These are phyloP conservation scores for Aporophyla nigra DNA, from an alignment of 2,888 invertebrate genomes.

Conservation along the genomic window DNA sequence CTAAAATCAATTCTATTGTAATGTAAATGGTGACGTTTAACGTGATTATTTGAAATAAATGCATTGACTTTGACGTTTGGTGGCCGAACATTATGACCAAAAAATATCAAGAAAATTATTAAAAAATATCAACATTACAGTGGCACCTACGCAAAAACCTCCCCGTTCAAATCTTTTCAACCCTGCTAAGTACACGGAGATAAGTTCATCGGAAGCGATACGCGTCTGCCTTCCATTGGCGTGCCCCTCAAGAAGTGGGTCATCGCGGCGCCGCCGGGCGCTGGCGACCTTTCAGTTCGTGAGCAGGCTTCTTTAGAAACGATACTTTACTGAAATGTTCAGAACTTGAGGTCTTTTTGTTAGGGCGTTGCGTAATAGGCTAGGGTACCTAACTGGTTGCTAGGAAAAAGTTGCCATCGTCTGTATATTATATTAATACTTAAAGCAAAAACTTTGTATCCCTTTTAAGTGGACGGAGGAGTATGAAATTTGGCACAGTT, in stretches of 20 bases:
- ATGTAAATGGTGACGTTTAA: no score
- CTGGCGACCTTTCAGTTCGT: conserved; percentile 44
- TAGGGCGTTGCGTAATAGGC: background rate
- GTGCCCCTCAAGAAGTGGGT: conserved; percentile 45
- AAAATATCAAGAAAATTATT: background rate
- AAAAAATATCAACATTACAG: background rate
- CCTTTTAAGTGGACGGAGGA: no score
- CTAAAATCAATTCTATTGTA: no score
- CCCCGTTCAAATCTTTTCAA: background rate
- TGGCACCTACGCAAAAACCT: background rate
- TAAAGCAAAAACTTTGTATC: no score
- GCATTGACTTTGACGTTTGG: no score
- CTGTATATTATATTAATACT: no score
- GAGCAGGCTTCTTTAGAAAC: conserved; percentile 28
- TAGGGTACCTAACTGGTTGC: background rate
- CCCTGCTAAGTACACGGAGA: background rate
- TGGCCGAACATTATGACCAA: no score
- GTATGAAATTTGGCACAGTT: no score
- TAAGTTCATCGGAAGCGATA: conserved; percentile 50
- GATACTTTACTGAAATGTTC: conserved; percentile 33
- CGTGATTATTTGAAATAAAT: no score
- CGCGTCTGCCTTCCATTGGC: conserved; percentile 13
- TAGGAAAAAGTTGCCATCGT: no score
- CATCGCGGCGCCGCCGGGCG: conserved; percentile 56
- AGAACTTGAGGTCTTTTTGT: background rate